Evolutionary conservation across 1,140 invertebrate species (phyloP).

Genomic region (Eumaeus atala): DNA sequence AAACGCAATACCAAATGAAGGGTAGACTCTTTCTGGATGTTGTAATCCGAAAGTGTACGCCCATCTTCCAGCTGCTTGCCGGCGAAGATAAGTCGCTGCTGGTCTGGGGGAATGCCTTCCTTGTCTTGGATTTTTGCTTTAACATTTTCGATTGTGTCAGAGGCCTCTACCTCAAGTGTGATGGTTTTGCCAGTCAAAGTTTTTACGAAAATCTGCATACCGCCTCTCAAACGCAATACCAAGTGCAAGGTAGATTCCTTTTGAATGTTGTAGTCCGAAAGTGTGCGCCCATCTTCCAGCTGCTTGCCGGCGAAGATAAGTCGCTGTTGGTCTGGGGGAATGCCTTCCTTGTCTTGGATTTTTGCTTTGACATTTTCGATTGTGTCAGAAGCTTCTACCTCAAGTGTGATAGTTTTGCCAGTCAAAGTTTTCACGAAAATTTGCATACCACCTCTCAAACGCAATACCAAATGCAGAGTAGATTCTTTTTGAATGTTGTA

Average conservation of each 20-base stretch:
- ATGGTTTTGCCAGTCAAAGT: too few relatives aligned
- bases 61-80: too few relatives aligned
- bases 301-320: constrained; percentile 84
- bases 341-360: constrained; percentile 84
- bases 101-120: too few relatives aligned
- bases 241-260: constrained; percentile 13
- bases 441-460: constrained; percentile 77
- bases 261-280: constrained; percentile 79
- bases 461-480: constrained; percentile 80
- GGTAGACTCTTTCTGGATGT: too few relatives aligned
- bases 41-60: too few relatives aligned
- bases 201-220: neutral
- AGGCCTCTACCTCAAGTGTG: too few relatives aligned
- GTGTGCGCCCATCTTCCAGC: constrained; percentile 79
- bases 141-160: too few relatives aligned
- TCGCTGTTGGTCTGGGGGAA: constrained; percentile 81
- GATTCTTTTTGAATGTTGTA: constrained; percentile 81
- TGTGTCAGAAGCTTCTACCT: constrained; percentile 75
- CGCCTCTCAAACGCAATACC: constrained; percentile 2
- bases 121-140: too few relatives aligned
- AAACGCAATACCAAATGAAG: too few relatives aligned
- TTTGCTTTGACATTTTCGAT: constrained; percentile 88
- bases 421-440: constrained; percentile 11
- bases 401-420: constrained; percentile 8
- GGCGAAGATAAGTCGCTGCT: too few relatives aligned